These are phyloP conservation scores for Odocoileus virginianus DNA, from an alignment of 2,113 vertebrate genomes.

Conservation along the genomic window DNA sequence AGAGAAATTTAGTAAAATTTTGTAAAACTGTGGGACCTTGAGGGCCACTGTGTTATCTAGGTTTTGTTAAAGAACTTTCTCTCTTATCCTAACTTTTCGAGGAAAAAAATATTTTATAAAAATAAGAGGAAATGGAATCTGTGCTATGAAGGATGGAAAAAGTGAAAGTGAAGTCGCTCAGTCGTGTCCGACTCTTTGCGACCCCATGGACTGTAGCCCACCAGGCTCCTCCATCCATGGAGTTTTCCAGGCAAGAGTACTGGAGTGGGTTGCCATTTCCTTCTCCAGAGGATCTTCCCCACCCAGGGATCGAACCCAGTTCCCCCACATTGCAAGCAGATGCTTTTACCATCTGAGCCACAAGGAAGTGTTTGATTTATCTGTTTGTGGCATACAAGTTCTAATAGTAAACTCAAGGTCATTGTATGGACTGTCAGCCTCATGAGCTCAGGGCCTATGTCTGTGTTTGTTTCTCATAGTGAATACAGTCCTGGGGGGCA, in stretches of 20 bases:
- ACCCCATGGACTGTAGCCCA: too few species aligned
- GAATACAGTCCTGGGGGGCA: background rate
- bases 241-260: too few species aligned
- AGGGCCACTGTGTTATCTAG: background rate
- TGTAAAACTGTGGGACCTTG: background rate
- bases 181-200: too few species aligned
- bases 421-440: background rate
- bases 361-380: background rate
- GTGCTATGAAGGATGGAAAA: background rate
- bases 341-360: too few species aligned
- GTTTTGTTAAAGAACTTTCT: conserved; percentile 11
- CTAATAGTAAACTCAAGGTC: background rate
- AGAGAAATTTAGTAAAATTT: background rate
- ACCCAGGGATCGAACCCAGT: too few species aligned
- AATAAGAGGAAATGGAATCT: background rate
- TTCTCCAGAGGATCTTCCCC: too few species aligned
- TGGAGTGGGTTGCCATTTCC: too few species aligned
- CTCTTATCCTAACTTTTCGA: background rate
- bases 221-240: too few species aligned
- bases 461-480: background rate
- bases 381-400: background rate
- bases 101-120: background rate
- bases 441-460: background rate
- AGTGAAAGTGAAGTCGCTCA: too few species aligned
- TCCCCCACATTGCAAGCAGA: too few species aligned